Percentiles rank a stretch among this genome's conserved stretches.
phyloP scores from a whole-genome alignment of 2,113 vertebrate species.

The Apodemus speciosus region DNA sequence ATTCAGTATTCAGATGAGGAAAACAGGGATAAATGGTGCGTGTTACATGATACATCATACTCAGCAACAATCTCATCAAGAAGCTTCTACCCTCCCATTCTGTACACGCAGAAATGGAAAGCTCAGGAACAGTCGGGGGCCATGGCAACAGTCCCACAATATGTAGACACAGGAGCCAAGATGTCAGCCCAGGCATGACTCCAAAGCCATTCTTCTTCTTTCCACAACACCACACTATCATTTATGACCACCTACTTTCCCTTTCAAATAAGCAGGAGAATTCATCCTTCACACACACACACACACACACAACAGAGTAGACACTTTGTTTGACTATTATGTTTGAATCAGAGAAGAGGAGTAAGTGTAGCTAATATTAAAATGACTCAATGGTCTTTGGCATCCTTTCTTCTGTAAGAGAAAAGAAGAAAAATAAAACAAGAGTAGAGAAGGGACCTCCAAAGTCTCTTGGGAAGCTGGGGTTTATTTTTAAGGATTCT shows the following conservation, averaged over 20 bases:
- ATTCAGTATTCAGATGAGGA: not conserved
- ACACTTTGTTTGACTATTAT: not conserved
- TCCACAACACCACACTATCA: not conserved
- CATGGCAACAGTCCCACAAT: not conserved
- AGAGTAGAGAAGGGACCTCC: constrained; percentile 78
- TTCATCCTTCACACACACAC: not conserved
- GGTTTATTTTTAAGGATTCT: constrained; percentile 91
- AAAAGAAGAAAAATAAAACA: constrained; percentile 52
- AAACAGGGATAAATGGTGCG: not conserved
- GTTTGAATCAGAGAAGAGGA: constrained; percentile 14
- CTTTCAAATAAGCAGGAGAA: constrained; percentile 52
- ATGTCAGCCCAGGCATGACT: not conserved
- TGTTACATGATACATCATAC: not conserved
- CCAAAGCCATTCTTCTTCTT: constrained; percentile 1
- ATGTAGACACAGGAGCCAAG: not conserved
- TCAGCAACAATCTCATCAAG: not conserved
- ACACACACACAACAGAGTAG: not conserved
- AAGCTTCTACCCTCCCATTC: not conserved
- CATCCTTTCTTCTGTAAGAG: constrained; percentile 74
- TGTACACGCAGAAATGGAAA: not conserved
- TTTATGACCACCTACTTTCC: constrained; percentile 9
- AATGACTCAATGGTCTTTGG: constrained; percentile 75
- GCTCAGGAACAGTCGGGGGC: not conserved
- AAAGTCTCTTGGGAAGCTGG: constrained; percentile 83
- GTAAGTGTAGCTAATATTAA: not conserved